Evolutionary conservation across 2,888 invertebrate species (phyloP).

Genomic region (Entomobrya multifasciata): DNA sequence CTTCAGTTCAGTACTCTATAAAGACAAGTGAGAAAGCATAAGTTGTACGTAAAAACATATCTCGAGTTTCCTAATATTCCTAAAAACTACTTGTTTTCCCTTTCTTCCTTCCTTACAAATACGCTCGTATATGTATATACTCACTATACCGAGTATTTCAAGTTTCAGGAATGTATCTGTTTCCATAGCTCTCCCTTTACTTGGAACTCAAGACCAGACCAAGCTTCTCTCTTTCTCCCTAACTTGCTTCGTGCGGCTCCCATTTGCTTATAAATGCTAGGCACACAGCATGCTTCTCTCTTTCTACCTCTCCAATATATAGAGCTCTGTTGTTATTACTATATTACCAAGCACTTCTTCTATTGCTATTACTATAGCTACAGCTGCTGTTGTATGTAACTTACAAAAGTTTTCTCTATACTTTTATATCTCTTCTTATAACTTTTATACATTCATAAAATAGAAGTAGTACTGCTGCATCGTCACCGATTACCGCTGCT

Average conservation of each 20-base stretch:
- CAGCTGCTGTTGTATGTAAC: slow-evolving; percentile 6
- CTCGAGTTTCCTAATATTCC: slow-evolving; percentile 33
- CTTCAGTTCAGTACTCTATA: slow-evolving; percentile 18
- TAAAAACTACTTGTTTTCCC: slow-evolving; percentile 14
- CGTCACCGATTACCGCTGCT: slow-evolving; percentile 27
- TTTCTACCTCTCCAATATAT: too few species aligned
- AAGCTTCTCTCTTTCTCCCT: slow-evolving; percentile 47
- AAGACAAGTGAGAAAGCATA: slow-evolving; percentile 8
- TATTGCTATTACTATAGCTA: slow-evolving; percentile 28
- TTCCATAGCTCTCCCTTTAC: slow-evolving; percentile 34
- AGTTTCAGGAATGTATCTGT: slow-evolving; percentile 27
- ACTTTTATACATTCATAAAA: background rate
- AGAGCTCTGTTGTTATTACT: slow-evolving; percentile 51
- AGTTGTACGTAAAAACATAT: slow-evolving; percentile 16
- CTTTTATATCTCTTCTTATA: slow-evolving; percentile 13
- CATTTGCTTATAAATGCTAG: slow-evolving; percentile 58
- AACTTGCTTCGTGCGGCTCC: slow-evolving; percentile 46
- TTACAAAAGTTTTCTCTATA: slow-evolving; percentile 33
- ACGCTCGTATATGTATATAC: too few species aligned
- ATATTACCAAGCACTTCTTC: slow-evolving; percentile 60
- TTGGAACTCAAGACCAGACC: background rate
- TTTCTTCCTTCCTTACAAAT: background rate
- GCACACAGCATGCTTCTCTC: slow-evolving; percentile 22
- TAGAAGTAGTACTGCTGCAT: background rate
- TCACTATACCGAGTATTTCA: background rate